A percentile compares a stretch with the other conserved stretches of the same genome.
Conservation (phyloP, 2,113 vertebrate species). For the Dasyprocta punctata region DNA sequence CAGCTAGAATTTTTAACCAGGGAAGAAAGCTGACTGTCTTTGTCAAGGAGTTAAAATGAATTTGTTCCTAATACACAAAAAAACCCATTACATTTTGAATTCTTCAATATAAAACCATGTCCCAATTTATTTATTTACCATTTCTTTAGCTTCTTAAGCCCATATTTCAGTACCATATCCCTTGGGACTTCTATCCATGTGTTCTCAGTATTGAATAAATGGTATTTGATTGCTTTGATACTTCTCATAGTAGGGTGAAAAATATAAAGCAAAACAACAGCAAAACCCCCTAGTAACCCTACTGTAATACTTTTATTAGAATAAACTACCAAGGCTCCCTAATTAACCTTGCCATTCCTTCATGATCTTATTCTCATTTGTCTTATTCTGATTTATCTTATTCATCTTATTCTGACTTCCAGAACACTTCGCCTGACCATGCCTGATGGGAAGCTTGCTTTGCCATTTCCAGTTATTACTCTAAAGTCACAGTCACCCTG, state of each 20-base stretch:
- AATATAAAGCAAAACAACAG: neutral
- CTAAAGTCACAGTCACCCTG: neutral
- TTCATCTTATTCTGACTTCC: neutral
- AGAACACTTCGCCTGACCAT: neutral
- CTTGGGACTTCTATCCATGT: neutral
- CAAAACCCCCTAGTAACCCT: neutral
- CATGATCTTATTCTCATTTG: neutral
- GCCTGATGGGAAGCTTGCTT: neutral
- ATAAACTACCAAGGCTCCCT: neutral
- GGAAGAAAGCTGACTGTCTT: neutral
- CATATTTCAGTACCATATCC: neutral
- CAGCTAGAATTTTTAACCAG: constrained; percentile 6
- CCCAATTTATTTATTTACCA: neutral
- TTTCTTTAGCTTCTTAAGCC: neutral
- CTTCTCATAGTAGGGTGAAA: neutral
- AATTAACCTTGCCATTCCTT: neutral
- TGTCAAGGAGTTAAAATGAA: neutral
- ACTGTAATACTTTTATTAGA: neutral
- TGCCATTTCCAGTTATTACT: neutral
- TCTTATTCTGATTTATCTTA: neutral
- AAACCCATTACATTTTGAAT: neutral
- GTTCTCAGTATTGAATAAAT: neutral
- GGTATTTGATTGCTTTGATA: neutral
- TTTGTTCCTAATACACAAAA: neutral
- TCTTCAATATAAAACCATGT: neutral